Conservation (phyloP, 2,888 invertebrate genomes). For the Dromius quadrimaculatus region DNA sequence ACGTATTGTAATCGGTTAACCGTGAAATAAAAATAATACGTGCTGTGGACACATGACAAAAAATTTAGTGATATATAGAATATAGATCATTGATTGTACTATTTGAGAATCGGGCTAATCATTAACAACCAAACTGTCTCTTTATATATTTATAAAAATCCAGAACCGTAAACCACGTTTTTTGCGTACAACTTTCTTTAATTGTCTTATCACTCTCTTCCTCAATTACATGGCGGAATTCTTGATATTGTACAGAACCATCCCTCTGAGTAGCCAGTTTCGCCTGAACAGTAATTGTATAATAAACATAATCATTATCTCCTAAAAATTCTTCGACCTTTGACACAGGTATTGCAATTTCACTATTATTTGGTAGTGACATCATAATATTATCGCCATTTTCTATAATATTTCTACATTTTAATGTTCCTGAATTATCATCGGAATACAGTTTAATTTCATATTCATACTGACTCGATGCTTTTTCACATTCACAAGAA, state of each 20-base stretch:
- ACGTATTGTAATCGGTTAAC: too few relatives aligned
- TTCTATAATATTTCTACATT: constrained; percentile 31
- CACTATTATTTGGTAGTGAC: constrained; percentile 37
- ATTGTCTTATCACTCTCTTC: background rate
- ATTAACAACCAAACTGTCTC: constrained; percentile 2
- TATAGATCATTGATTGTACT: too few relatives aligned
- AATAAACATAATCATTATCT: constrained; percentile 44
- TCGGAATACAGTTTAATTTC: constrained; percentile 45
- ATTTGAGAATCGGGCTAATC: too few relatives aligned
- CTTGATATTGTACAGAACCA: constrained; percentile 16
- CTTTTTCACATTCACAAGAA: constrained; percentile 41
- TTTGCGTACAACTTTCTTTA: constrained; percentile 26
- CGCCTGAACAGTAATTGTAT: constrained; percentile 31
- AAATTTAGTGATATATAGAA: too few relatives aligned
- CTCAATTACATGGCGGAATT: background rate
- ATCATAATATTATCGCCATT: constrained; percentile 41
- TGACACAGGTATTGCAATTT: constrained; percentile 23
- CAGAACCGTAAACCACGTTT: constrained; percentile 33
- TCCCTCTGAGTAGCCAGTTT: constrained; percentile 16
- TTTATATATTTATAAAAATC: constrained; percentile 38
- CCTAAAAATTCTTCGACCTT: constrained; percentile 23
- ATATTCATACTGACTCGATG: constrained; percentile 34
- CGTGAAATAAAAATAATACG: too few relatives aligned
- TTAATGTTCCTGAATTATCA: constrained; percentile 17
- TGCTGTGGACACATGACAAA: too few relatives aligned